These are phyloP conservation scores for Indri indri DNA, from an alignment of 2,113 vertebrate genomes.

Conservation along the genomic window DNA sequence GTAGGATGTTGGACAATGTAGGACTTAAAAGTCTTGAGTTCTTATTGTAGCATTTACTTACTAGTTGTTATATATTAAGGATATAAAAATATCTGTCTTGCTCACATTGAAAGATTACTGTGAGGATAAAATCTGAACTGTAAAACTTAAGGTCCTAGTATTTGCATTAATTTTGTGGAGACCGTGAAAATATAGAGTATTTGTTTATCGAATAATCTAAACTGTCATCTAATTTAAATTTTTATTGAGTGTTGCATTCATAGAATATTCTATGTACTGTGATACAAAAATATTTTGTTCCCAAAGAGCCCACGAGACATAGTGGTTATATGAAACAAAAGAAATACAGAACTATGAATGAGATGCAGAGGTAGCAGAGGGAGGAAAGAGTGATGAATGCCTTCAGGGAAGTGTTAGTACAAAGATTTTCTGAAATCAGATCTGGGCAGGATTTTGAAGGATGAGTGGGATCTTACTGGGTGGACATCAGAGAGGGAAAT, in stretches of 20 bases:
- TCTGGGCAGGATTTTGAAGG: neutral
- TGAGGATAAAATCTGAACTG: neutral
- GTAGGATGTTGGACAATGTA: neutral
- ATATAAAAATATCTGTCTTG: neutral
- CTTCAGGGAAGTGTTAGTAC: neutral
- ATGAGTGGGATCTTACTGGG: neutral
- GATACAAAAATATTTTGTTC: neutral
- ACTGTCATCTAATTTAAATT: neutral
- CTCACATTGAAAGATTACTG: neutral
- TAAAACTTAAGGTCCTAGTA: neutral
- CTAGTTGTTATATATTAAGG: neutral
- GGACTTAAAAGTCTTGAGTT: neutral
- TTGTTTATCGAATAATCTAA: neutral
- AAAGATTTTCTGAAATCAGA: neutral
- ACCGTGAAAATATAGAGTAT: neutral
- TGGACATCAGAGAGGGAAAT: neutral
- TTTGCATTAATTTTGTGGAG: neutral
- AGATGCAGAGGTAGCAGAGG: neutral
- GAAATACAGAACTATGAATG: neutral
- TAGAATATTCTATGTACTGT: neutral
- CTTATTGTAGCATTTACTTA: neutral
- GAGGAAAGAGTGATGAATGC: neutral
- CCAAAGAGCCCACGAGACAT: neutral
- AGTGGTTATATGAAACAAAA: neutral
- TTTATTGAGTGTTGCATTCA: constrained; percentile 12